These are phyloP conservation scores for Sialis lutaria DNA, from an alignment of 2,888 invertebrate genomes.

Conservation along the genomic window DNA sequence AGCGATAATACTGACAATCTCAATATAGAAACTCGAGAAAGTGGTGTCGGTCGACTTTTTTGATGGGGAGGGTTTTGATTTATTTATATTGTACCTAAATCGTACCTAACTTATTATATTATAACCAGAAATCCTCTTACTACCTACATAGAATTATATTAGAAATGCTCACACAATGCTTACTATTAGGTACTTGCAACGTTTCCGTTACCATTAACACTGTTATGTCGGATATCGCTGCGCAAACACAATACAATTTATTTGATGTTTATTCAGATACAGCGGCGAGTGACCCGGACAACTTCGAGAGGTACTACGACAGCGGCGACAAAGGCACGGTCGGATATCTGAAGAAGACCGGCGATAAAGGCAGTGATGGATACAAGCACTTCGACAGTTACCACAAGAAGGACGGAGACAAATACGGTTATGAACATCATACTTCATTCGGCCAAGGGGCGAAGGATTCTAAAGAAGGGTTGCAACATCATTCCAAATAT, in stretches of 20 bases:
- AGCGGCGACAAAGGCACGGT: constrained; percentile 39
- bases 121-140: too few species aligned
- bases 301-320: constrained; percentile 40
- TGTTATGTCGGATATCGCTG: background rate
- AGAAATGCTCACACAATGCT: too few species aligned
- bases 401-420: constrained; percentile 55
- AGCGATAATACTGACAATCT: too few species aligned
- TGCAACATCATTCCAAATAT: constrained; percentile 2
- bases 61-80: too few species aligned
- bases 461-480: constrained; percentile 17
- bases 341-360: constrained; percentile 43
- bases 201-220: background rate
- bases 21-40: too few species aligned
- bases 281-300: constrained; percentile 21
- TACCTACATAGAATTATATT: too few species aligned
- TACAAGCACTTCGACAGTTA: constrained; percentile 56
- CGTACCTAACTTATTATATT: too few species aligned
- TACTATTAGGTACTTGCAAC: too few species aligned
- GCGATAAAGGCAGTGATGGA: constrained; percentile 49
- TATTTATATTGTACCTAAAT: too few species aligned
- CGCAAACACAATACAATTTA: constrained; percentile 2
- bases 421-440: constrained; percentile 52
- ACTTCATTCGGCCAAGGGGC: constrained; percentile 42
- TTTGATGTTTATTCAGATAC: constrained; percentile 18
- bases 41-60: too few species aligned